A percentile compares a stretch with the other conserved stretches of the same genome.
phyloP scores from a whole-genome alignment of 2,888 invertebrate species.

The Malacosoma neustria region DNA sequence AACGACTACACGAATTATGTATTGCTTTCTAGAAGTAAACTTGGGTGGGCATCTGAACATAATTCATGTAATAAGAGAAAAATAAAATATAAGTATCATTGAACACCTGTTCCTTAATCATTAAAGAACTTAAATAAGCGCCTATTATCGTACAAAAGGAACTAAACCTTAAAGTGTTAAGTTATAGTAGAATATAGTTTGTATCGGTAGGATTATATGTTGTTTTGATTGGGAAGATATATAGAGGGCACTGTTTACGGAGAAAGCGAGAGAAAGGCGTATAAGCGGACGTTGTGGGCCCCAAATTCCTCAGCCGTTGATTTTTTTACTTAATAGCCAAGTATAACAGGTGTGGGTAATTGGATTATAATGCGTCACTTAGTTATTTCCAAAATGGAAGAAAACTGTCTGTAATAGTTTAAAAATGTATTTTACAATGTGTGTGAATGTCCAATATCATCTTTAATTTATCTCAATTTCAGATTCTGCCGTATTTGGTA shows the following conservation, averaged over 20 bases:
- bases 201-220: background rate
- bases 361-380: no score
- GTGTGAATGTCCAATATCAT: no score
- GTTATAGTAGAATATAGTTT: background rate
- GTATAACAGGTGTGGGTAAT: slow-evolving; percentile 20
- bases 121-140: slow-evolving; percentile 5
- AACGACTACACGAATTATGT: no score
- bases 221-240: slow-evolving; percentile 4
- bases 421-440: no score
- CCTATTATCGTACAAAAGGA: background rate
- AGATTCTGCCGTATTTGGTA: no score
- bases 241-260: slow-evolving; percentile 48
- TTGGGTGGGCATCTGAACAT: slow-evolving; percentile 20
- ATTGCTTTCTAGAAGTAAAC: slow-evolving; percentile 5
- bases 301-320: slow-evolving; percentile 56
- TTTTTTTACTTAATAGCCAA: slow-evolving; percentile 22
- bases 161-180: slow-evolving; percentile 7
- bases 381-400: no score
- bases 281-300: slow-evolving; percentile 28
- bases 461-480: no score
- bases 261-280: slow-evolving; percentile 64
- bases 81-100: slow-evolving; percentile 22
- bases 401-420: no score
- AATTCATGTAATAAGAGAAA: slow-evolving; percentile 34
- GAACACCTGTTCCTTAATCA: slow-evolving; percentile 31